phyloP scores from a whole-genome alignment of 2,888 invertebrate species.

The Strigamia maritima region DNA sequence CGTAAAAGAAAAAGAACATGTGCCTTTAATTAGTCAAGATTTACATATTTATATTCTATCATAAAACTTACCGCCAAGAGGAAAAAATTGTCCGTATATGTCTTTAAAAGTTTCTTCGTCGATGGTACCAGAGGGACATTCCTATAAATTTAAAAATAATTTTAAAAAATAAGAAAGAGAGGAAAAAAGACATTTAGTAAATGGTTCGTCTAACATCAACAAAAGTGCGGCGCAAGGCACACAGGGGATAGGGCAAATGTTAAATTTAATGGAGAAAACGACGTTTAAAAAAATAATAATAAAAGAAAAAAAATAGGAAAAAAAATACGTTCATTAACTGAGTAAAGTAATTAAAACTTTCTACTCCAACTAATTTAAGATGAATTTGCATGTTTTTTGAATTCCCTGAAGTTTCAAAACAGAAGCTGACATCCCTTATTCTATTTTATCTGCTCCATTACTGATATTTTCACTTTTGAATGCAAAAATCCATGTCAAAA shows the following conservation, averaged over 20 bases:
- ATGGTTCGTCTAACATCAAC: background rate
- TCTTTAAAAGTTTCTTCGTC: slow-evolving; percentile 84
- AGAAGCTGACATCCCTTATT: background rate
- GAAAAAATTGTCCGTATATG: slow-evolving; percentile 85
- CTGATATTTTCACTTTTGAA: background rate
- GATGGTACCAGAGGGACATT: slow-evolving; percentile 79
- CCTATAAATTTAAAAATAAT: slow-evolving; percentile 54
- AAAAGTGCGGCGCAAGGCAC: background rate
- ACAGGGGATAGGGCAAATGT: background rate
- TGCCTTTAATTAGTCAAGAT: background rate
- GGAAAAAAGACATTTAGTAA: background rate
- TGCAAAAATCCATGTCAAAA: background rate
- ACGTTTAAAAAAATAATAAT: background rate
- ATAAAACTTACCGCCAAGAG: slow-evolving; percentile 71
- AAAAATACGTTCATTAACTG: background rate
- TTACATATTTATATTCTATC: background rate
- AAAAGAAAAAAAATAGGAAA: too few relatives aligned
- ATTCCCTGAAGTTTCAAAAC: background rate
- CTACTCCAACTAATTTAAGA: background rate
- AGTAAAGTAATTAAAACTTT: slow-evolving; percentile 3
- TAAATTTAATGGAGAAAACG: background rate
- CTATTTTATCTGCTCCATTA: background rate
- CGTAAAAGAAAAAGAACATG: background rate
- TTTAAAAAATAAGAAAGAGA: background rate
- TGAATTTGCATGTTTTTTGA: background rate